Evolutionary conservation across 2,888 invertebrate genomes (phyloP).

Genomic region (Trypoxylon attenuatum): DNA sequence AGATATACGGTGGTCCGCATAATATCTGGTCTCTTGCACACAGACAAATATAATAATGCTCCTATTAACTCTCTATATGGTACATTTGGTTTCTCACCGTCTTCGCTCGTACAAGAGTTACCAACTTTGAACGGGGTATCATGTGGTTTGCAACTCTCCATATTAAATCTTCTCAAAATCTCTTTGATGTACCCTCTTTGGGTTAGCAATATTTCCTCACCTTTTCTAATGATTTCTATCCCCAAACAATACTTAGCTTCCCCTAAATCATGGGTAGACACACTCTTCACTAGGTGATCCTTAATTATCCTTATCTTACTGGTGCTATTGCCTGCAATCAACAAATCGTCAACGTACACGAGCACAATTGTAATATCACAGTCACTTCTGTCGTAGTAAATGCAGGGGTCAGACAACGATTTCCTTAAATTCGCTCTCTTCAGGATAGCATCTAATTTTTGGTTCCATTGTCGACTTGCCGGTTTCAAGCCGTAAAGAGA

Average conservation of each 20-base stretch:
- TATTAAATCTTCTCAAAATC: not conserved
- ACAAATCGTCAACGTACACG: slow-evolving; percentile 41
- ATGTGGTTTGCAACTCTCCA: slow-evolving; percentile 18
- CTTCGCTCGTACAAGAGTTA: not conserved
- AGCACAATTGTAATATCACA: slow-evolving; percentile 3
- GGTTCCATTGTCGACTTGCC: slow-evolving; percentile 32
- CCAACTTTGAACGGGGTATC: slow-evolving; percentile 16
- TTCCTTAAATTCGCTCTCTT: slow-evolving; percentile 7
- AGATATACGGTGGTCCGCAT: not conserved
- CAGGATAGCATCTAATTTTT: slow-evolving; percentile 27
- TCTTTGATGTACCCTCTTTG: not conserved
- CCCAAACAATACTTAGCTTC: slow-evolving; percentile 22
- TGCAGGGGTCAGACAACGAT: slow-evolving; percentile 34
- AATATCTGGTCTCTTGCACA: not conserved
- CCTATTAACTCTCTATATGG: not conserved
- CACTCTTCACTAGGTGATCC: slow-evolving; percentile 18
- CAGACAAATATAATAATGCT: not conserved
- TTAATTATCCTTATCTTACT: slow-evolving; percentile 8
- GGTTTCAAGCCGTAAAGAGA: slow-evolving; percentile 20
- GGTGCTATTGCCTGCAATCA: slow-evolving; percentile 30
- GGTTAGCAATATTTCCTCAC: not conserved
- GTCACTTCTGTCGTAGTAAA: slow-evolving; percentile 15
- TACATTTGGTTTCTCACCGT: not conserved
- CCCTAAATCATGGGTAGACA: slow-evolving; percentile 47
- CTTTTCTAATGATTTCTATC: not conserved